Conservation (phyloP, 2,888 invertebrate genomes). For the Caenorhabditis sp. region DNA sequence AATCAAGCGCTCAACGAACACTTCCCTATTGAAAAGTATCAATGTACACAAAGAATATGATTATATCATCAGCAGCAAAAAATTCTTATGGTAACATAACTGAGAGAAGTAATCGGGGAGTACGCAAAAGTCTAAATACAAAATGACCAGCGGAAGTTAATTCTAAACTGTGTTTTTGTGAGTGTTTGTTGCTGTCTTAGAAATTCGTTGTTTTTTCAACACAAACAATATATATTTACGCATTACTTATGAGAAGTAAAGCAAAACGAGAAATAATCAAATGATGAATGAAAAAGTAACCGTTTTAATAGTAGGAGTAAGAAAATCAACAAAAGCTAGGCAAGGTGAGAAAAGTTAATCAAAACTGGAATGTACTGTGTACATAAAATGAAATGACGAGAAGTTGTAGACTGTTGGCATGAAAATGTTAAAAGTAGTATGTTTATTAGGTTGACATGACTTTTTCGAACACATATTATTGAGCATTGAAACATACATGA, state of each 20-base stretch:
- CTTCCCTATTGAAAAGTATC: background rate
- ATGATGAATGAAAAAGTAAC: background rate
- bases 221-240: background rate
- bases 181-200: background rate
- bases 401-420: background rate
- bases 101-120: background rate
- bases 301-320: conserved; percentile 27
- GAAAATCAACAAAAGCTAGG: conserved; percentile 13
- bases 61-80: background rate
- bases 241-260: background rate
- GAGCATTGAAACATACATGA: background rate
- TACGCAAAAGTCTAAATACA: background rate
- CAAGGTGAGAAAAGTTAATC: conserved; percentile 41
- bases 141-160: background rate
- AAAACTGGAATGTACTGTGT: conserved; percentile 47
- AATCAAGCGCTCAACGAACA: background rate
- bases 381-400: conserved; percentile 28
- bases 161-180: background rate
- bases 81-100: background rate
- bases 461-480: background rate
- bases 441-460: background rate
- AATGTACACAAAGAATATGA: background rate
- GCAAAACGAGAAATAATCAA: conserved; percentile 10
- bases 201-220: conserved; percentile 2
- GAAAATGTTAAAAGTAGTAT: background rate